Base-by-base conservation (phyloP, 2,888 invertebrate species). In the Melipona beecheii region DNA sequence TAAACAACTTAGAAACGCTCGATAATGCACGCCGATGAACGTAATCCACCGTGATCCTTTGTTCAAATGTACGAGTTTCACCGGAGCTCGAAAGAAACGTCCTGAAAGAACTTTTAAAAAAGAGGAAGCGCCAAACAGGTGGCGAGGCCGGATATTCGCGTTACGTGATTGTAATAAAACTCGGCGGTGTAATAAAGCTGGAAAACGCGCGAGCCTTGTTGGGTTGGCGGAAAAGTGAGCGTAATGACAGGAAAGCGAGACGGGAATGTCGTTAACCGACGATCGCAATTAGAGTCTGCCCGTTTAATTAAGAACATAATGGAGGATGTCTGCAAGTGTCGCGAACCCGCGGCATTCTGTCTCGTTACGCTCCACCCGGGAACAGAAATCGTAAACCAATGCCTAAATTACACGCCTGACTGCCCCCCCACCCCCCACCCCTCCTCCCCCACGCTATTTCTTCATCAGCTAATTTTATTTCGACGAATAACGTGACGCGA, bases 231-330 rank as follows among this genome's bases (percentile, higher is more conserved):
- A 52, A 83, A 87, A 83, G 68, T 83, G 70, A 75, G 71, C 64
- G n/a, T 86, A 84, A 86, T 82, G 86, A 87, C 78, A 77, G 68
- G 70, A 56, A 36, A 50, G 60, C 73, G 70, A 66, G n/a, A 27
- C 56, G 19, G 65, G 56, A 43, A 66, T 65, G 70, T 83, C 74
- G 80, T 87, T 87, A 84, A 71, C 75, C 54, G 36, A 4, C 74
- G 68, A 77, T 75, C 31, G 75, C 70, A 83, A 86, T 87, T 87
- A 83, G 64, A 75, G 71, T 52, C 58, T 50, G 31, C 43, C 24
- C 71, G 49, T 78, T 87, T 86, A 83, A 87, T 87, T 78, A 83
- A 70, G 27, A 1, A 27, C 27, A 27, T 27, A 27, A 36, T 73
- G 62, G 36, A 70, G 73, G 58, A 56, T 71, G 73, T 31, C 62